Conservation (phyloP, 1,140 invertebrate genomes). For the Helicoverpa armigera region DNA sequence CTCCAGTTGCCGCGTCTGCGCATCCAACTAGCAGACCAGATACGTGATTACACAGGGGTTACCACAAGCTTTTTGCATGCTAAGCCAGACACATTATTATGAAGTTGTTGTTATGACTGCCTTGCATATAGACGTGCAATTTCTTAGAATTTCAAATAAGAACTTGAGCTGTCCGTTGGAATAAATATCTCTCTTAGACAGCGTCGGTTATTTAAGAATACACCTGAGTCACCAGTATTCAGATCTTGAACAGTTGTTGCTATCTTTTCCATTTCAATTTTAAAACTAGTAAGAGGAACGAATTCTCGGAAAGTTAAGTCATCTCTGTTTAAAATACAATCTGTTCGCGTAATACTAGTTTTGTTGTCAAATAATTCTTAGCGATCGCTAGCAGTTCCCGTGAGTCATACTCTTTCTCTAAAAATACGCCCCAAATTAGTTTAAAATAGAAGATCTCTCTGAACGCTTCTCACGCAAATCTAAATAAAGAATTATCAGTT, state of each 20-base stretch:
- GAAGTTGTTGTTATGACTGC: constrained; percentile 34
- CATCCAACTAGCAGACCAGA: constrained; percentile 43
- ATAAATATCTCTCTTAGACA: constrained; percentile 22
- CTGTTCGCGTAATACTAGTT: constrained; percentile 23
- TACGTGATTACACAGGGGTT: constrained; percentile 47
- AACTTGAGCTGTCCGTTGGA: constrained; percentile 18
- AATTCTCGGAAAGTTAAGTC: constrained; percentile 35
- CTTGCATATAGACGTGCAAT: constrained; percentile 33
- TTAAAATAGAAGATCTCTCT: constrained; percentile 51
- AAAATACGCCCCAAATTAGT: constrained; percentile 55
- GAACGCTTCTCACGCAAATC: constrained; percentile 50
- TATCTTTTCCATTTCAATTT: constrained; percentile 36
- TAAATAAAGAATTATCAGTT: constrained; percentile 60
- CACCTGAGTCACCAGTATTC: constrained; percentile 14
- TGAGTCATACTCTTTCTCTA: constrained; percentile 50
- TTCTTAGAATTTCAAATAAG: constrained; percentile 13
- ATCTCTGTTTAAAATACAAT: constrained; percentile 34
- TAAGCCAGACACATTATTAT: constrained; percentile 42
- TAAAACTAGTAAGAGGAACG: constrained; percentile 13
- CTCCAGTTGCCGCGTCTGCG: constrained; percentile 71
- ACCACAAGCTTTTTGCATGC: constrained; percentile 45
- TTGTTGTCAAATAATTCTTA: constrained; percentile 37
- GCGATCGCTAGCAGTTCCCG: constrained; percentile 13
- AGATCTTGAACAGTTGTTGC: constrained; percentile 9
- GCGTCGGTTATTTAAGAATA: constrained; percentile 27